Base-by-base conservation (phyloP, 2,113 vertebrate genomes). In the Megaceryle maxima region DNA sequence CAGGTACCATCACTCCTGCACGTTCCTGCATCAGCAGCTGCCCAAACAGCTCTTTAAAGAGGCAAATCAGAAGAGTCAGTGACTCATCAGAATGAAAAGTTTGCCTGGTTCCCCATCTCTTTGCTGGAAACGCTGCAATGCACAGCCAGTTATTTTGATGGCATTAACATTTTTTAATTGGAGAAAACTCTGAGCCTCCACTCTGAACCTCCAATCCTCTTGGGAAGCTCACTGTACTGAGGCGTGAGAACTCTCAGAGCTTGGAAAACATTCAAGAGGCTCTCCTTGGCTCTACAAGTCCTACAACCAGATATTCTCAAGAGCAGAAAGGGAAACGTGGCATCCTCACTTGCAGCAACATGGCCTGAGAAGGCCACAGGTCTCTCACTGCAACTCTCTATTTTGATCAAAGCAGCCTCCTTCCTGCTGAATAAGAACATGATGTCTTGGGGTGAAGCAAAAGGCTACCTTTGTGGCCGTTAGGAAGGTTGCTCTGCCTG, bases 1-100 rank as follows among this genome's bases (percentile, higher is more conserved):
- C 59, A 46, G 50, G 33, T 57, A 68, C 37, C 62, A 62, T 46
- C 75, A 20, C 37, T 88, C 46, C 37, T 37, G 37, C 73, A 19
- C 13, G 21, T 28, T 85, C 63, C 78, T 83, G n/a, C 84, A 90
- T 66, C 84, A 92, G 78, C 74, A 94, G 95, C 81, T 85, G 84
- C 88, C 93, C 90, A 80, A 94, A 94, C 37, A 85, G 55, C 82
- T 85, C 91, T 91, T 66, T 21, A 6, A 62, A 69, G 84, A 85
- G 44, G 43, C 78, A 80, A 63, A 92, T 73, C 87, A 89, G 87
- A 51, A 92, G 17, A 85, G 81, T 39, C 74, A 79, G 82, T 96
- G 95, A 96, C 67, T 95, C 94, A 96, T 82, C 84, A 94, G 55
- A 83, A 83, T 13, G 39, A 85, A 72, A 94, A 91, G 68, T 67